phyloP scores from a whole-genome alignment of 2,888 invertebrate species.

The Cephalotes varians region DNA sequence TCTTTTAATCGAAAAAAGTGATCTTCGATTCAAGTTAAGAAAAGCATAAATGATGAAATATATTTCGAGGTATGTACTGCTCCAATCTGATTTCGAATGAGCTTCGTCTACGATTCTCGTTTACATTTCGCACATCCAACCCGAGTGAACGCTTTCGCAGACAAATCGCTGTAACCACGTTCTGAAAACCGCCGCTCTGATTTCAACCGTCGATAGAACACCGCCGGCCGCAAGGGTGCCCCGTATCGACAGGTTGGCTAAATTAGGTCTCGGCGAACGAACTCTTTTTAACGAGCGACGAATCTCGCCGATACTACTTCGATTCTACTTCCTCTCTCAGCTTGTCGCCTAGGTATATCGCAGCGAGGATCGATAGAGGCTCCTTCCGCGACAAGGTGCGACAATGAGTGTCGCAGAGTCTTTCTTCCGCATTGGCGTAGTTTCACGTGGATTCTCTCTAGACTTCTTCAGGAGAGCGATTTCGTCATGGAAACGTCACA shows the following conservation, averaged over 20 bases:
- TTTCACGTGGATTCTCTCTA: conserved; percentile 21
- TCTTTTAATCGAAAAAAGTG: not conserved
- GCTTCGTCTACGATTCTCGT: not conserved
- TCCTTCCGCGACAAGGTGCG: conserved; percentile 54
- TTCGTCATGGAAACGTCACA: not conserved
- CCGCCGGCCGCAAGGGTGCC: not conserved
- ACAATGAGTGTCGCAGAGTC: conserved; percentile 54
- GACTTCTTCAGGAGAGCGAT: not conserved
- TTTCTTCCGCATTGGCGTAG: conserved; percentile 57
- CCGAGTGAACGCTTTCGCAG: not conserved
- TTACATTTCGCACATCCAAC: not conserved
- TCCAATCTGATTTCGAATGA: not conserved
- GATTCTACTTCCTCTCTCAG: conserved; percentile 33
- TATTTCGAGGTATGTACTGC: not conserved
- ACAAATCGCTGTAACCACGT: conserved; percentile 20
- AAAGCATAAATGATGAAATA: not conserved
- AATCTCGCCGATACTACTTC: conserved; percentile 30
- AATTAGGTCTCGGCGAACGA: conserved; percentile 45
- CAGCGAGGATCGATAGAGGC: conserved; percentile 56
- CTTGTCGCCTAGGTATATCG: conserved; percentile 39
- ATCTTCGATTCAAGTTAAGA: not conserved
- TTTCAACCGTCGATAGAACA: conserved; percentile 21
- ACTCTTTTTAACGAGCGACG: conserved; percentile 35
- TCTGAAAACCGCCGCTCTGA: not conserved
- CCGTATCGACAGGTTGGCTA: conserved; percentile 21